These are phyloP conservation scores for Dryobates pubescens DNA, from an alignment of 2,797 vertebrate species.

Conservation along the genomic window DNA sequence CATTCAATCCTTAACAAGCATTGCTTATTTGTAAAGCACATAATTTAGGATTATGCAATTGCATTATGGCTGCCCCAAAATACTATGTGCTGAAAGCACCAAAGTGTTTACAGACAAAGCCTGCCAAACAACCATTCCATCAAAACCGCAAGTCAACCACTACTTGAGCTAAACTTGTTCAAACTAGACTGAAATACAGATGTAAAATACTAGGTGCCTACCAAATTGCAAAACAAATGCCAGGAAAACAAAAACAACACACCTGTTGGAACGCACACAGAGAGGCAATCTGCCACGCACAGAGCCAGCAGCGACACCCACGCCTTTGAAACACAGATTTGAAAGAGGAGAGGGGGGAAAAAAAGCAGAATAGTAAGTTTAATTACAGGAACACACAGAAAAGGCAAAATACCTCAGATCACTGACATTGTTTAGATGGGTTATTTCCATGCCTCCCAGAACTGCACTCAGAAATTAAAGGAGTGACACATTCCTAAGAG, in stretches of 20 bases:
- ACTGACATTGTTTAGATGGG: not conserved
- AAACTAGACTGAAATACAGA: slow-evolving; percentile 36
- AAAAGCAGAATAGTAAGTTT: not conserved
- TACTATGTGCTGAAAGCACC: not conserved
- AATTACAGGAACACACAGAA: not conserved
- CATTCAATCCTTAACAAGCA: not conserved
- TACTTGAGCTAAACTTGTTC: slow-evolving; percentile 48
- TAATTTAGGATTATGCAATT: slow-evolving; percentile 58
- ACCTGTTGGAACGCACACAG: slow-evolving; percentile 36
- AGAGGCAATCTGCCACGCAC: not conserved
- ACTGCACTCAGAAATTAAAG: not conserved
- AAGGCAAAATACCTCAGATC: not conserved
- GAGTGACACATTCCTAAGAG: not conserved
- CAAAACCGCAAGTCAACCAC: slow-evolving; percentile 45
- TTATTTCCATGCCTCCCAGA: rapidly evolving
- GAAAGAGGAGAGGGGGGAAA: rapidly evolving
- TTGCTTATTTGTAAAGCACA: not conserved
- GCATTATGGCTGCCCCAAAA: slow-evolving; percentile 45
- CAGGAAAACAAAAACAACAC: slow-evolving; percentile 47
- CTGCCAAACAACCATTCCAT: slow-evolving; percentile 51
- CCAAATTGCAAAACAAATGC: slow-evolving; percentile 24
- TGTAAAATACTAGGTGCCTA: not conserved
- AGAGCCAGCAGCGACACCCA: not conserved
- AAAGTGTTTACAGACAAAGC: not conserved
- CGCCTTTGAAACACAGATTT: not conserved